Evolutionary conservation across 2,888 invertebrate genomes (phyloP), one percentile per base, ranked within the genome.

Genomic region (Deroplatys truncata): DNA sequence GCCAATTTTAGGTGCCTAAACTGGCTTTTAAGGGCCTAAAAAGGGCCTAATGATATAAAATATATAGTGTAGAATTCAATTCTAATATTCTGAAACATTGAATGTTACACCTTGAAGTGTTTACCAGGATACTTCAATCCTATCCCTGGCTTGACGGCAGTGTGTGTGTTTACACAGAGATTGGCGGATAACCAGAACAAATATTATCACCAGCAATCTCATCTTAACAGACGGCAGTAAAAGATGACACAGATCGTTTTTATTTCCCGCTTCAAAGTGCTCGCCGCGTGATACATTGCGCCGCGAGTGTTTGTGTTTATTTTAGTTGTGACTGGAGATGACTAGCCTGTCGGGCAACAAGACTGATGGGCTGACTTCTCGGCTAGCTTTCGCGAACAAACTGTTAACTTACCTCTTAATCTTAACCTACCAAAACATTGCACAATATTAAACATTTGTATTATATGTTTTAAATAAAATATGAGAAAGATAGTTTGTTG

Each of bases 161-260:
- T 4, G 56, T 25, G 20, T 72, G 56, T 72, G 56, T 72, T 72
- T 72, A 72, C 20, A 72, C 5, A 72, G 56, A 72, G 56, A 72
- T 72, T 72, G 56, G 56, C 56, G 56, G 56, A 16, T 72, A 72
- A 72, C 56, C 56, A 72, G 56, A 72, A 72, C 56, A 72, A 72
- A 72, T 72, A 72, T 72, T 72, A 72, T 72, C 56, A 72, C 56
- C 56, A 72, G 56, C 56, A 25, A 72, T 72, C 56, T 72, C 56
- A 72, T 72, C 56, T 72, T 72, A 20, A 72, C 56, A 72, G 56
- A 72, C 56, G 56, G 56, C 56, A 72, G 56, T 72, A 72, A 72
- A 72, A 72, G 56, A 72, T 87, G 82, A 87, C 87, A 87, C 87
- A 86, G 82, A 86, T 72, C 82, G 31, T 29, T 86, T 86, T 86